Evolutionary conservation across 92 coral and sea anemone species (phyloP).

Genomic region (Porites lobata): DNA sequence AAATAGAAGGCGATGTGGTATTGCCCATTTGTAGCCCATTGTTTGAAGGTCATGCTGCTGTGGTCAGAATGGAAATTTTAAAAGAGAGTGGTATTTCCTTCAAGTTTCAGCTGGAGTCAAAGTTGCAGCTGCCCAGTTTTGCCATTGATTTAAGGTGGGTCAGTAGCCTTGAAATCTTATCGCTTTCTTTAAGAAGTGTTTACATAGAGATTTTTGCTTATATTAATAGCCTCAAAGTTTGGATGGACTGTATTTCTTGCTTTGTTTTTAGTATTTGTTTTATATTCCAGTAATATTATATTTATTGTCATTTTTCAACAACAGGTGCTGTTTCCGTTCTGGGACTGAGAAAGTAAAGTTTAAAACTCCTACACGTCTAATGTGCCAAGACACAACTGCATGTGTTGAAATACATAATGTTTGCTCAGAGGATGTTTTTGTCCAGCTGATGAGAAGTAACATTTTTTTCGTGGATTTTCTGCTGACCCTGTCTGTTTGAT

Average conservation of each 20-base stretch:
- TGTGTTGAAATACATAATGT: background rate
- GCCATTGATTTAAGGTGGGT: background rate
- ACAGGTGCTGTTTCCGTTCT: constrained; percentile 11
- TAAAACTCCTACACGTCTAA: background rate
- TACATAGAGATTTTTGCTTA: no score
- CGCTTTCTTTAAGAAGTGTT: no score
- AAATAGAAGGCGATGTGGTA: background rate
- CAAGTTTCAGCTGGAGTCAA: background rate
- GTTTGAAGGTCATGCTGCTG: background rate
- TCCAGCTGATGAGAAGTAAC: background rate
- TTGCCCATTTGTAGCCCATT: background rate
- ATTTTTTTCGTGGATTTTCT: background rate
- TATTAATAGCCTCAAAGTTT: no score
- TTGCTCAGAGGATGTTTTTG: background rate
- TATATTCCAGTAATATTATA: no score
- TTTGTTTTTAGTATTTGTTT: no score
- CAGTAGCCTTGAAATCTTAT: no score
- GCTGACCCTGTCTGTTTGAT: background rate
- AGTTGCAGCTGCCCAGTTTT: background rate
- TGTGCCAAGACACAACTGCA: background rate
- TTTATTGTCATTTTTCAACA: background rate
- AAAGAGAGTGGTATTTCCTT: background rate
- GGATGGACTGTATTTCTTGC: no score
- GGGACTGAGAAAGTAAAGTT: background rate
- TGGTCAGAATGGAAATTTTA: background rate